Evolutionary conservation across 2,888 invertebrate species (phyloP), one percentile per base, ranked within the genome.

Genomic region (Crioceris asparagi): DNA sequence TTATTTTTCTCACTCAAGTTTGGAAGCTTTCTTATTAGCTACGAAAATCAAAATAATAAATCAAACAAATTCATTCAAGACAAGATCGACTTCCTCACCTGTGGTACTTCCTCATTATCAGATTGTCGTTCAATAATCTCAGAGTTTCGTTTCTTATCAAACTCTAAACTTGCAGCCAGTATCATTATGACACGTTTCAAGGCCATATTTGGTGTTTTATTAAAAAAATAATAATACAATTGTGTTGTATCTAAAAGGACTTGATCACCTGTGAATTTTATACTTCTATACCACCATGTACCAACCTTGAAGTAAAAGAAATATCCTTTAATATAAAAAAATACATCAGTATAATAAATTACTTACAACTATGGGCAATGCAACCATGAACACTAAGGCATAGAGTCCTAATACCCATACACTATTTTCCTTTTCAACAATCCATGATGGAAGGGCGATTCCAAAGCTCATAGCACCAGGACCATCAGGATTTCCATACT

Each of bases 401-500:
- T 96, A 96, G 2, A 93, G 72, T 3, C 93, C 93, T 32, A 96
- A 71, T 4, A 94, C 96, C 93, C 93, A 96, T 16, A 97, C 81
- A 49, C 96, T 96, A 63, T 99, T 98, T 66, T 98, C 93, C 63
- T 97, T 94, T 60, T 97, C 96, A 7, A 99, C 94, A 62, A 99
- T 94, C 98, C 98, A 99, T 36, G 97, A 96, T 4, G 98, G 98
- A 36, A 99, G 65, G 5, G 98, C 98, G 61, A 99, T 99, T 40
- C 98, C 98, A 74, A 99, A 98, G 54, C 91, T 92, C 80, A 94
- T 97, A 16, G 94, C 97, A 45, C 94, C 96, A 0, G 98, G 98
- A 3, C 98, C 98, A 72, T 99, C 98, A 1, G 98, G 98, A 71
- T 99, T 98, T 15, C 98, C 98, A 74, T 96, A 94, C 62, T 90